Percentiles rank a stretch among this genome's conserved stretches.
These are phyloP conservation scores for Myotis davidii DNA, from an alignment of 2,113 vertebrate genomes.

Conservation along the genomic window DNA sequence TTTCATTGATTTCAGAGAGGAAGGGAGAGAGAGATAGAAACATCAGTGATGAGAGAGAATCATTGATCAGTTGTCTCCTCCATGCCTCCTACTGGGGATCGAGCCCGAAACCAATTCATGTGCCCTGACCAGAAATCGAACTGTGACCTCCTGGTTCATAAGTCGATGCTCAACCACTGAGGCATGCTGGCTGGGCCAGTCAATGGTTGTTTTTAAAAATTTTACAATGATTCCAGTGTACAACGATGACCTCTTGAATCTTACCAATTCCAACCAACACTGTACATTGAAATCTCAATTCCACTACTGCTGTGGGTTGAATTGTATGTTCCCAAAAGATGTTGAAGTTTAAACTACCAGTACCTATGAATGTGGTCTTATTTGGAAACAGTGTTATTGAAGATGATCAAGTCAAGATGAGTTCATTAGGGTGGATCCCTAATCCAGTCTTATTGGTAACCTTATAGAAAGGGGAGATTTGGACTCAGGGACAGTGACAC, in stretches of 20 bases:
- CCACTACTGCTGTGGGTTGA: background rate
- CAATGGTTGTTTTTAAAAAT: background rate
- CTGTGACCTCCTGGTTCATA: too few relatives aligned
- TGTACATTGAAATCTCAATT: background rate
- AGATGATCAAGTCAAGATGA: constrained; percentile 26
- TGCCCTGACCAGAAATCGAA: too few relatives aligned
- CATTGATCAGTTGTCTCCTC: too few relatives aligned
- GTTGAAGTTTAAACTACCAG: background rate
- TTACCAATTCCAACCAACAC: background rate
- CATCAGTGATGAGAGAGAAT: too few relatives aligned
- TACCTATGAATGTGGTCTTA: background rate
- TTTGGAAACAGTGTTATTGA: constrained; percentile 27
- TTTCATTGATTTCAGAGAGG: too few relatives aligned
- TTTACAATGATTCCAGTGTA: background rate
- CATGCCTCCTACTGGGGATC: too few relatives aligned
- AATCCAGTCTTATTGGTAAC: background rate
- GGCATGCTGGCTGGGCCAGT: background rate
- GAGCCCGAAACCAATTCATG: too few relatives aligned
- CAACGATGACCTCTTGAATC: background rate
- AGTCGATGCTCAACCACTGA: too few relatives aligned
- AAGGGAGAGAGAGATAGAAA: too few relatives aligned
- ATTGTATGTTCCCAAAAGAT: background rate
- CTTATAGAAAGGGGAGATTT: background rate
- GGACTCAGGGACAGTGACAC: background rate
- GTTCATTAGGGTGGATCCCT: background rate